Evolutionary conservation across 53 echinoderm and acorn worm species (phyloP).

Genomic region (Temnopleurus reevesii): DNA sequence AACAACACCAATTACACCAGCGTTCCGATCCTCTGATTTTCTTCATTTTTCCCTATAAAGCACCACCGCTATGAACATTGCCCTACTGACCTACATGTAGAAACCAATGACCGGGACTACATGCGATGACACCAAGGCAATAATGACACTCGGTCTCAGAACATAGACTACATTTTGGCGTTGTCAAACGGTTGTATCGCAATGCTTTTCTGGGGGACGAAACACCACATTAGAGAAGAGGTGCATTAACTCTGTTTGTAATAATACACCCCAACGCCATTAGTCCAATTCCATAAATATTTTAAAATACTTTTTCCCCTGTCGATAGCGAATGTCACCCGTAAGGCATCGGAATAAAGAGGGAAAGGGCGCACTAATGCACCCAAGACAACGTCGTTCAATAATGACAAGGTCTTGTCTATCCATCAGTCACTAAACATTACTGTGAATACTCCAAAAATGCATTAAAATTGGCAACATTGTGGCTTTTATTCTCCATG

Average conservation of each 20-base stretch:
- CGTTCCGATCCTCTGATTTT: too few species aligned
- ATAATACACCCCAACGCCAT: constrained; percentile 60
- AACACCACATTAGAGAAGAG: constrained; percentile 2
- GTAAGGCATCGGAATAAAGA: constrained; percentile 37
- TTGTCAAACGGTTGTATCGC: constrained; percentile 30
- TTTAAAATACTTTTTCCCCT: constrained; percentile 29
- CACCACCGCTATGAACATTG: neutral
- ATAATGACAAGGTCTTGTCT: neutral
- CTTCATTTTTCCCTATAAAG: too few species aligned
- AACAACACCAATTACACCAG: too few species aligned
- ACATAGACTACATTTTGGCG: constrained; percentile 15
- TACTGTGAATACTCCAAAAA: neutral
- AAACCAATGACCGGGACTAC: neutral
- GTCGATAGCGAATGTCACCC: constrained; percentile 39
- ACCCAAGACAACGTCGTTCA: neutral
- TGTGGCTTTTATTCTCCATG: neutral
- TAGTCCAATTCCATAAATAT: constrained; percentile 63
- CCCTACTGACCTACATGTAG: neutral
- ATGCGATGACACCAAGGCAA: neutral
- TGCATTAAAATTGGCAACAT: neutral
- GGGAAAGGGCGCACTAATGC: neutral
- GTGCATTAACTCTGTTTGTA: constrained; percentile 58
- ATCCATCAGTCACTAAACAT: too few species aligned
- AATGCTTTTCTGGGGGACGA: neutral
- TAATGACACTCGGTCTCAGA: neutral